These are phyloP conservation scores for Xiphophorus birchmanni DNA, from an alignment of 2,797 vertebrate genomes.

Conservation along the genomic window DNA sequence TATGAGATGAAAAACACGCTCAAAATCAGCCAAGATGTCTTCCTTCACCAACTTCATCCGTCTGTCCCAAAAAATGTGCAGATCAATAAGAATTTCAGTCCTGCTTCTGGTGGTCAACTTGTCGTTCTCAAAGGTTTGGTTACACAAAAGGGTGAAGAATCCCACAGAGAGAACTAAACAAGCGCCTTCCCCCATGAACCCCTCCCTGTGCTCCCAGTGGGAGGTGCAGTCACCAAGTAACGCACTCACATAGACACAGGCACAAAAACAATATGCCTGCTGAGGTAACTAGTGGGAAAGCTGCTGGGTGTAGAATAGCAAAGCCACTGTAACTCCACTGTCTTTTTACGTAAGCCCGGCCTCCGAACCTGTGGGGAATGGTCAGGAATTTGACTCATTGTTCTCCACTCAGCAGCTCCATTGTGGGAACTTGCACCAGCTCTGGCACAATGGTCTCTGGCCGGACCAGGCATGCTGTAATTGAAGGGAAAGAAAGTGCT, in stretches of 20 bases:
- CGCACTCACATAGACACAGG: constrained; percentile 41
- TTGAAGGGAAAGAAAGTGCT: constrained; percentile 76
- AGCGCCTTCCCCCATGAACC: constrained; percentile 56
- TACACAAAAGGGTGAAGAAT: constrained; percentile 67
- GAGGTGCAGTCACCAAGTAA: constrained; percentile 57
- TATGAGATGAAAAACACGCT: constrained; percentile 3
- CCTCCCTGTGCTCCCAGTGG: constrained; percentile 65
- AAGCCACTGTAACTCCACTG: constrained; percentile 76
- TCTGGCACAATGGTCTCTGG: constrained; percentile 74
- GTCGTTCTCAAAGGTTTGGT: constrained; percentile 79
- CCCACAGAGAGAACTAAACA: constrained; percentile 56
- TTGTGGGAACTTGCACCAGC: constrained; percentile 78
- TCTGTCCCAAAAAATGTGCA: constrained; percentile 11
- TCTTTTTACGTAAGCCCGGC: constrained; percentile 67
- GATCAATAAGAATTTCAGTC: constrained; percentile 34
- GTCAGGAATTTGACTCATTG: constrained; percentile 81
- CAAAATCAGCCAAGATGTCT: constrained; percentile 1
- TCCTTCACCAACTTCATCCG: constrained; percentile 3
- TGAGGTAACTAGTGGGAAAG: constrained; percentile 71
- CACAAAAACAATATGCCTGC: constrained; percentile 59
- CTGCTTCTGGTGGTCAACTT: constrained; percentile 39
- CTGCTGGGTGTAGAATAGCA: constrained; percentile 73
- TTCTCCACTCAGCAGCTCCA: constrained; percentile 75
- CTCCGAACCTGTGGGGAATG: constrained; percentile 76
- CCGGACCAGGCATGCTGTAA: constrained; percentile 71